A percentile compares a stretch with the other conserved stretches of the same genome.
Conservation (phyloP, 2,797 vertebrate species). For the Percopsis omiscomaycus region DNA sequence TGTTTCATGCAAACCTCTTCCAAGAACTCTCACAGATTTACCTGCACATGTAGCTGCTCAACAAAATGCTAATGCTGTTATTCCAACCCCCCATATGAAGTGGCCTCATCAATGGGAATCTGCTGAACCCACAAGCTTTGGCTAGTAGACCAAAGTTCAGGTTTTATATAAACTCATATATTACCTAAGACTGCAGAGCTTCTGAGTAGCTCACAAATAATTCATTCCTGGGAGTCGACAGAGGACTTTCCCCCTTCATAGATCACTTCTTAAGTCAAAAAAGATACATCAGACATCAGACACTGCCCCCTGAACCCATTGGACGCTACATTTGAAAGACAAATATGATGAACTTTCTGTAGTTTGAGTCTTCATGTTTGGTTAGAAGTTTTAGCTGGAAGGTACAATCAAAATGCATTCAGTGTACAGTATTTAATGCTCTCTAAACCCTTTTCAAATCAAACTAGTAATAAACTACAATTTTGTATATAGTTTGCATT, state of each 20-base stretch:
- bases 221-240: slow-evolving; percentile 75
- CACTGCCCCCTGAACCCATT: slow-evolving; percentile 4
- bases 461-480: too few species aligned
- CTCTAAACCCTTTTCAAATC: too few species aligned
- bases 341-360: too few species aligned
- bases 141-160: slow-evolving; percentile 81
- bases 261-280: slow-evolving; percentile 49
- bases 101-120: slow-evolving; percentile 65
- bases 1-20: slow-evolving; percentile 47
- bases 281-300: too few species aligned
- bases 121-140: slow-evolving; percentile 67
- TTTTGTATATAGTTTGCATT: too few species aligned
- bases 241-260: slow-evolving; percentile 54
- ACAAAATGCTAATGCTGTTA: slow-evolving; percentile 54
- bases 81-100: slow-evolving; percentile 50
- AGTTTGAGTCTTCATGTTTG: too few species aligned
- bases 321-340: too few species aligned
- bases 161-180: slow-evolving; percentile 80
- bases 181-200: slow-evolving; percentile 81
- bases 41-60: slow-evolving; percentile 32
- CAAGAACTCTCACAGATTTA: slow-evolving; percentile 44
- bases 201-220: slow-evolving; percentile 81
- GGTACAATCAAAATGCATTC: slow-evolving; percentile 17
- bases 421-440: too few species aligned
- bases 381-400: slow-evolving; percentile 6